Conservation (phyloP, 1,140 invertebrate species). For the Trigoniulus corallinus region DNA sequence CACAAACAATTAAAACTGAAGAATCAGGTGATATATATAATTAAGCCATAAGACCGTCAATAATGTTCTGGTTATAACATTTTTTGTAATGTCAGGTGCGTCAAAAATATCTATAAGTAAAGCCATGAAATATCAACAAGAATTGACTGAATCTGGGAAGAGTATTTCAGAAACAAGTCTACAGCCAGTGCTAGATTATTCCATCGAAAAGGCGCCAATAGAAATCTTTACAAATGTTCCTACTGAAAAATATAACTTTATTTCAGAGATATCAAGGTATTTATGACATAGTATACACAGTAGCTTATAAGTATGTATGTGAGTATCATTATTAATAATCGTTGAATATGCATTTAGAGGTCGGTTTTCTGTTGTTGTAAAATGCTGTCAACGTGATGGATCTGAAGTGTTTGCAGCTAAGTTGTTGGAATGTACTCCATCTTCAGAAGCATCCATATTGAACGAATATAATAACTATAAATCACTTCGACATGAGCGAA, state of each 20-base stretch:
- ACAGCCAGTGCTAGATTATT: constrained; percentile 49
- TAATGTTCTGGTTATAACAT: no score
- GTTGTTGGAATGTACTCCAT: constrained; percentile 40
- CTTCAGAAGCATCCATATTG: constrained; percentile 35
- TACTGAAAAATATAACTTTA: constrained; percentile 56
- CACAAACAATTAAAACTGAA: constrained; percentile 37
- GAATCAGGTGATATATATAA: constrained; percentile 6
- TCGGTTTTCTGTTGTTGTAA: constrained; percentile 64
- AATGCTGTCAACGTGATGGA: constrained; percentile 54
- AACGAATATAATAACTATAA: constrained; percentile 63
- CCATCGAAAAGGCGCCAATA: constrained; percentile 49
- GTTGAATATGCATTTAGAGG: constrained; percentile 36
- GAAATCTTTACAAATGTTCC: constrained; percentile 28
- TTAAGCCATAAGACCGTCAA: no score
- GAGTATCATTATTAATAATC: constrained; percentile 11
- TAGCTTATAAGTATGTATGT: constrained; percentile 7
- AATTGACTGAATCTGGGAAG: constrained; percentile 59
- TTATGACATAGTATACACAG: constrained; percentile 7
- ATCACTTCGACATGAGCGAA: constrained; percentile 63
- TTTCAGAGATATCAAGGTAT: constrained; percentile 52
- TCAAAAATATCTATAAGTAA: constrained; percentile 52
- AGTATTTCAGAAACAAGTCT: constrained; percentile 39
- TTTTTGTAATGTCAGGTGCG: constrained; percentile 16
- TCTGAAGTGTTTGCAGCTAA: constrained; percentile 53
- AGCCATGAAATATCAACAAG: constrained; percentile 65